A percentile compares a stretch with the other conserved stretches of the same genome.
These are phyloP conservation scores for Podotricha telesiphe DNA, from an alignment of 2,888 invertebrate species.

Conservation along the genomic window DNA sequence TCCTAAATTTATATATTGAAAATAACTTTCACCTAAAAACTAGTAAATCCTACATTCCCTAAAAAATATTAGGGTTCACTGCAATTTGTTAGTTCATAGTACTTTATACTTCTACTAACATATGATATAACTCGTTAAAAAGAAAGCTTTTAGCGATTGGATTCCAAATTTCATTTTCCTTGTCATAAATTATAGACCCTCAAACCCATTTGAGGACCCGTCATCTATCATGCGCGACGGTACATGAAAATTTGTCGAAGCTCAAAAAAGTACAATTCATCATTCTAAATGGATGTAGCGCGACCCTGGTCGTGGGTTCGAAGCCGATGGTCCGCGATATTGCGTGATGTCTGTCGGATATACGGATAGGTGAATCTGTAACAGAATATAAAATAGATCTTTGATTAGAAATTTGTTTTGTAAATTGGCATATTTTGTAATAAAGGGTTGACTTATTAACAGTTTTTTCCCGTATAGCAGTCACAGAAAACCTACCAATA, in stretches of 20 bases:
- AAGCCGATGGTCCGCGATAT: conserved; percentile 7
- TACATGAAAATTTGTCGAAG: conserved; percentile 45
- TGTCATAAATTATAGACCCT: conserved; percentile 24
- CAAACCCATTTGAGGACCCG: conserved; percentile 23
- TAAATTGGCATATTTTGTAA: too few species aligned
- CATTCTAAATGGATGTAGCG: conserved; percentile 43
- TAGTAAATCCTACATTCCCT: too few species aligned
- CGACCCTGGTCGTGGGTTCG: conserved; percentile 21
- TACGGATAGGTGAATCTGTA: too few species aligned
- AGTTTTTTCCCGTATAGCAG: too few species aligned
- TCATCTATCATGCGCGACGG: conserved; percentile 34
- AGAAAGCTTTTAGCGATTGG: conserved; percentile 1
- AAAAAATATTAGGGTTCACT: too few species aligned
- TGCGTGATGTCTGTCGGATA: neutral
- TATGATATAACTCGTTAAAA: neutral
- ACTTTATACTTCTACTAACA: too few species aligned
- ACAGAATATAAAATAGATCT: too few species aligned
- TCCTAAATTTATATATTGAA: too few species aligned
- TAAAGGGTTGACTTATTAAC: too few species aligned
- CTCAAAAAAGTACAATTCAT: conserved; percentile 46
- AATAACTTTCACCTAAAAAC: too few species aligned
- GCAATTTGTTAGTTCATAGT: neutral
- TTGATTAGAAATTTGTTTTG: too few species aligned
- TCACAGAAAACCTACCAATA: too few species aligned
- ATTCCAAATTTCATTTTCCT: conserved; percentile 18